A percentile compares a stretch with the other conserved stretches of the same genome.
These are phyloP conservation scores for Hippoglossus hippoglossus DNA, from an alignment of 2,797 vertebrate genomes.

Conservation along the genomic window DNA sequence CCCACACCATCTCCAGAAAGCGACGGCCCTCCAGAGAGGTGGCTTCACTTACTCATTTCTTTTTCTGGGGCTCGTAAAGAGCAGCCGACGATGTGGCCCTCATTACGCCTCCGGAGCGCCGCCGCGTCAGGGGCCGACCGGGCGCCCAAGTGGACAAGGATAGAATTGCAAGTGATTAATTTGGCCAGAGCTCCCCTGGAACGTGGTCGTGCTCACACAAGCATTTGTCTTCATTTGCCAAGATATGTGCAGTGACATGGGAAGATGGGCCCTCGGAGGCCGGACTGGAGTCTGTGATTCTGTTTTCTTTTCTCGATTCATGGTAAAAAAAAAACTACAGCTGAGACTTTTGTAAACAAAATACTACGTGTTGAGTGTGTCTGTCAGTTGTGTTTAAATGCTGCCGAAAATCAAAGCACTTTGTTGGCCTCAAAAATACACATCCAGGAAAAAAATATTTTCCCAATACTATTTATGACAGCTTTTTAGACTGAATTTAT, in stretches of 20 bases:
- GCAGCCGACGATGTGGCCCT: constrained; percentile 13
- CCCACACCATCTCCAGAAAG: constrained; percentile 67
- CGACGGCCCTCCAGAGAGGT: constrained; percentile 64
- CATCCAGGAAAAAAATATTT: too few relatives aligned
- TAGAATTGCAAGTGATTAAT: constrained; percentile 86
- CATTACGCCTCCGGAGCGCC: too few relatives aligned
- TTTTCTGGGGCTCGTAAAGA: constrained; percentile 56
- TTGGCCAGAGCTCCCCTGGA: constrained; percentile 72
- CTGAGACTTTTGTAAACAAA: neutral
- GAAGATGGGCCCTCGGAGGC: constrained; percentile 68
- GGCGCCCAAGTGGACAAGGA: constrained; percentile 78
- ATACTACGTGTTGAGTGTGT: neutral
- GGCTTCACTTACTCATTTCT: constrained; percentile 63
- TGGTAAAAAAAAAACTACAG: constrained; percentile 21
- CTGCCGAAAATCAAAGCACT: neutral
- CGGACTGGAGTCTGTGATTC: constrained; percentile 15
- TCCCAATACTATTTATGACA: too few relatives aligned
- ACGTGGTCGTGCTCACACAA: constrained; percentile 56
- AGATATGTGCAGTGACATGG: constrained; percentile 73
- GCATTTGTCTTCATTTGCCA: constrained; percentile 86
- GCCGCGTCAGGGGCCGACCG: constrained; percentile 44
- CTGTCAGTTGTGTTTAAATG: constrained; percentile 1
- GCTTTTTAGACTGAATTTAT: too few relatives aligned
- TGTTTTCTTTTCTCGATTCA: constrained; percentile 3
- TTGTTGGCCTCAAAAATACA: too few relatives aligned